phyloP scores from a whole-genome alignment of 2,888 invertebrate species.

The Galeruca laticollis region DNA sequence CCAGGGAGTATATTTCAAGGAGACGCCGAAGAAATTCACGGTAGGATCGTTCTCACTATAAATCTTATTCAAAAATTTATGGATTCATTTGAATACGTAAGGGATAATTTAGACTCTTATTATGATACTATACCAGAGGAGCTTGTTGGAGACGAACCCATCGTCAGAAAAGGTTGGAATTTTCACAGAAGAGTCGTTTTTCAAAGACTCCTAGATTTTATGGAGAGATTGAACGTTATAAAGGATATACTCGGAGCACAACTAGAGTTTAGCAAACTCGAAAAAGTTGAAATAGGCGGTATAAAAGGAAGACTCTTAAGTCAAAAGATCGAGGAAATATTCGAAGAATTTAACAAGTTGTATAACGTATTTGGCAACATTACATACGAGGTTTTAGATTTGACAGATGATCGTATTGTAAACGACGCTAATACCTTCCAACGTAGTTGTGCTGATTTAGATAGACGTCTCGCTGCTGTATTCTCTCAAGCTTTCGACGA shows the following conservation, averaged over 20 bases:
- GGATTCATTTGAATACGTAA: constrained; percentile 67
- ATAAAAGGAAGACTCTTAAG: constrained; percentile 62
- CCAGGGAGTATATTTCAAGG: constrained; percentile 87
- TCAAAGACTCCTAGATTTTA: constrained; percentile 74
- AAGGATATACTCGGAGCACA: constrained; percentile 80
- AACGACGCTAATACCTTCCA: constrained; percentile 75
- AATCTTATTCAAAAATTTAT: constrained; percentile 58
- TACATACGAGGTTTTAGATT: constrained; percentile 81
- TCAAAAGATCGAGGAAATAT: constrained; percentile 59
- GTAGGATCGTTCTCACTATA: constrained; percentile 57
- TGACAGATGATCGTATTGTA: constrained; percentile 76
- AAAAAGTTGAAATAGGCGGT: constrained; percentile 74
- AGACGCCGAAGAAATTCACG: constrained; percentile 70
- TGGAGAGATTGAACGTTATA: constrained; percentile 74
- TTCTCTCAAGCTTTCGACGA: constrained; percentile 87
- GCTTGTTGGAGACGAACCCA: constrained; percentile 59
- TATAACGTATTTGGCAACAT: constrained; percentile 69
- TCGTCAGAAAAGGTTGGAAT: constrained; percentile 78
- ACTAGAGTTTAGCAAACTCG: constrained; percentile 86
- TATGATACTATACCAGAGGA: constrained; percentile 53
- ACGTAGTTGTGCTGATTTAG: constrained; percentile 76
- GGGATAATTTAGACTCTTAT: constrained; percentile 65
- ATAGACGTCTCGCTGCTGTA: constrained; percentile 82
- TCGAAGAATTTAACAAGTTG: constrained; percentile 62
- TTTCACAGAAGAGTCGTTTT: constrained; percentile 82